Conservation (phyloP, 2,888 invertebrate genomes). For the Andrena minutula region DNA sequence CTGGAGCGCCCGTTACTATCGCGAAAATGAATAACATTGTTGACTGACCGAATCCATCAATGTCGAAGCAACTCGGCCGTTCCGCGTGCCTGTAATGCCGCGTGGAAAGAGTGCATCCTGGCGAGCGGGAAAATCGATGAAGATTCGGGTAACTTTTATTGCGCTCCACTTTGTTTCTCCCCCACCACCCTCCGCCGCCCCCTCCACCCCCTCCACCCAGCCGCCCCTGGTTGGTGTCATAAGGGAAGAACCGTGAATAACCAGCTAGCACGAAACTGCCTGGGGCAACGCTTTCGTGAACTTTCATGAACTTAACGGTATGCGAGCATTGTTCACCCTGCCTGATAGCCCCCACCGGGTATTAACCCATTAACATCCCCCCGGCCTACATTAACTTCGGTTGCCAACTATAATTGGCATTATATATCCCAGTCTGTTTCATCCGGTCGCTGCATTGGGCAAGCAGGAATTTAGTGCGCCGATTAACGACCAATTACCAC, state of each 20-base stretch:
- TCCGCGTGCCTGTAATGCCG: neutral
- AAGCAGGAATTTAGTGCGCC: slow-evolving; percentile 56
- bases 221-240: slow-evolving; percentile 12
- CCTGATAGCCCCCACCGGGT: slow-evolving; percentile 51
- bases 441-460: slow-evolving; percentile 57
- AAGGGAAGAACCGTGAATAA: slow-evolving; percentile 33
- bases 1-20: neutral
- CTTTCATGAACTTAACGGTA: slow-evolving; percentile 56
- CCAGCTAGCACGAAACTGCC: slow-evolving; percentile 54
- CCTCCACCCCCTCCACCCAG: no score
- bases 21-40: neutral
- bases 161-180: slow-evolving; percentile 43
- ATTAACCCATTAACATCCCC: slow-evolving; percentile 64
- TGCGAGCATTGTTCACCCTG: slow-evolving; percentile 61
- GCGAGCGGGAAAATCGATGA: slow-evolving; percentile 22
- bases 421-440: slow-evolving; percentile 61
- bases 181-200: no score
- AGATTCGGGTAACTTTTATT: slow-evolving; percentile 47
- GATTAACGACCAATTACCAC: slow-evolving; percentile 62
- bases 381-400: slow-evolving; percentile 61
- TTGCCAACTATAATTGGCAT: slow-evolving; percentile 65
- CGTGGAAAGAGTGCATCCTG: neutral
- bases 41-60: slow-evolving; percentile 5
- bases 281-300: slow-evolving; percentile 59
- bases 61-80: neutral